A percentile compares a stretch with the other conserved stretches of the same genome.
These are phyloP conservation scores for Telmatherina bonti DNA, from an alignment of 2,797 vertebrate genomes.

Conservation along the genomic window DNA sequence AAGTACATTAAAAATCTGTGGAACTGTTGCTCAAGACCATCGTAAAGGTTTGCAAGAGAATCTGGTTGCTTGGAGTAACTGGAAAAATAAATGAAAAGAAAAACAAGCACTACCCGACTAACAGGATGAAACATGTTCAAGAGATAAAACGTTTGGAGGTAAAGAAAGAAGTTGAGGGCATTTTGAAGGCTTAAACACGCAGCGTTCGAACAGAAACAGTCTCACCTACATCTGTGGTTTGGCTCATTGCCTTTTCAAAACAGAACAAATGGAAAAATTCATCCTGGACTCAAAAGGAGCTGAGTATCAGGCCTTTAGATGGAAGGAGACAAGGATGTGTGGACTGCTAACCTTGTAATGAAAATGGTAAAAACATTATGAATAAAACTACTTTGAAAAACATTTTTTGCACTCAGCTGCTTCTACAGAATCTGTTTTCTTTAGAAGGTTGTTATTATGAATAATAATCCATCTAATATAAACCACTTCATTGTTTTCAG, in stretches of 20 bases:
- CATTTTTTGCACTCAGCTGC: not conserved
- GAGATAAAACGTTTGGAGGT: not conserved
- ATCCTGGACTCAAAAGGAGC: too few species aligned
- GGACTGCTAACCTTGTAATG: too few species aligned
- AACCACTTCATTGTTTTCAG: not conserved
- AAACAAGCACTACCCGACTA: too few species aligned
- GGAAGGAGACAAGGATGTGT: not conserved
- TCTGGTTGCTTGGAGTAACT: too few species aligned
- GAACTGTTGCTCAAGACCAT: too few species aligned
- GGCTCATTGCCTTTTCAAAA: not conserved
- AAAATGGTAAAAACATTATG: not conserved
- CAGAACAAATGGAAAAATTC: not conserved
- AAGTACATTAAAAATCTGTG: too few species aligned
- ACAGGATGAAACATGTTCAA: not conserved
- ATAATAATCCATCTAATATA: not conserved
- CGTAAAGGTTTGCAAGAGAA: too few species aligned
- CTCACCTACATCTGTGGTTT: not conserved
- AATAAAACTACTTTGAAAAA: not conserved
- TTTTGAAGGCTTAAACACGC: not conserved
- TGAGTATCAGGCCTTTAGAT: too few species aligned
- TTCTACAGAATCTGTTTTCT: not conserved
- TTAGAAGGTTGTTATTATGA: not conserved
- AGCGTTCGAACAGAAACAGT: not conserved
- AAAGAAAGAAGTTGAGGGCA: not conserved
- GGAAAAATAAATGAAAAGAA: too few species aligned